Conservation (phyloP, 2,113 vertebrate genomes). For the Cariama cristata region DNA sequence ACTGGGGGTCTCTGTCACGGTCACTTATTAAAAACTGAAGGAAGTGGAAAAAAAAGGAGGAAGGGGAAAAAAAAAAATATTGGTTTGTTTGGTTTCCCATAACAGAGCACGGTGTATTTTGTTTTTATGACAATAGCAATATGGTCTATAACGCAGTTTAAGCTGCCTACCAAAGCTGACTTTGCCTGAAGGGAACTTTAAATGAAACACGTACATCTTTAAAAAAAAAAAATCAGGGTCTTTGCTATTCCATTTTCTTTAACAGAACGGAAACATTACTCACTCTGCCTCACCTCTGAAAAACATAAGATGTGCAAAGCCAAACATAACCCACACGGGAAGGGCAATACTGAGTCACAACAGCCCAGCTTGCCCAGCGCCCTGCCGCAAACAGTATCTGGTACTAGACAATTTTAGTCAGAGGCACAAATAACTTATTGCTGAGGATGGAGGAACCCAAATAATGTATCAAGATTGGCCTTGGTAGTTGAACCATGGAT, state of each 20-base stretch:
- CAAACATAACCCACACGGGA: conserved; percentile 36
- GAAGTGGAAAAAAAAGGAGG: background rate
- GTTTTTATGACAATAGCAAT: background rate
- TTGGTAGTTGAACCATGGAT: background rate
- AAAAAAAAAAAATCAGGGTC: background rate
- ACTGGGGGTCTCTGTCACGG: conserved; percentile 85
- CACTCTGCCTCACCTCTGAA: conserved; percentile 37
- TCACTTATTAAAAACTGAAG: conserved; percentile 95
- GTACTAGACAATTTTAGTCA: background rate
- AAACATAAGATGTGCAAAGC: conserved; percentile 31
- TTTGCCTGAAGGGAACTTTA: conserved; percentile 27
- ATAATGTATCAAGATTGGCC: background rate
- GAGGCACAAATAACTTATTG: background rate
- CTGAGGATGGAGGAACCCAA: background rate
- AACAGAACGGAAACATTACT: conserved; percentile 45
- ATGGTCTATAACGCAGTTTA: background rate
- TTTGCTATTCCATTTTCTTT: conserved; percentile 27
- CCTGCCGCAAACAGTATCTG: background rate
- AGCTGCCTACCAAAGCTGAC: background rate
- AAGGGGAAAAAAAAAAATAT: background rate
- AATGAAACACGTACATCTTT: background rate
- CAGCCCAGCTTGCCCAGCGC: background rate
- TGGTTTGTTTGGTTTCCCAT: background rate
- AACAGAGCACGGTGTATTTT: background rate
- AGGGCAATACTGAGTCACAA: conserved; percentile 58